Evolutionary conservation across 2,888 invertebrate species (phyloP), one percentile per base, ranked within the genome.

Genomic region (Mallateleia sp.): DNA sequence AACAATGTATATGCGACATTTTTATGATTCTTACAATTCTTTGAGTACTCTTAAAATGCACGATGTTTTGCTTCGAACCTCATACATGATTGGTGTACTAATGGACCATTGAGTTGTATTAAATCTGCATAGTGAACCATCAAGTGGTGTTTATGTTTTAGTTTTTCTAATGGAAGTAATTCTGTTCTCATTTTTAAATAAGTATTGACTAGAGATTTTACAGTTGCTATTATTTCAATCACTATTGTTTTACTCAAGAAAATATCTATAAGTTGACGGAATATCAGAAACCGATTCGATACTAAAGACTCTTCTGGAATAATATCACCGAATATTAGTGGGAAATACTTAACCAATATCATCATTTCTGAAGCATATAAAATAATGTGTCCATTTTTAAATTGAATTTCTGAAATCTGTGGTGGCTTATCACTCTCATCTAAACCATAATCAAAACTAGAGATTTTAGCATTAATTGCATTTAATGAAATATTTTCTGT

Each of bases 341-440:
- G 60, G 22, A 89, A 74, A 71, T 83, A 75, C 42, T 79, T 74
- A 0, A 83, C 50, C 15, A 88, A 64, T 8, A 81, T 86, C 0
- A 75, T 11, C 86, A 84, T 88, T 79, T 88, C 78, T 6, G 86
- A 86, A 20, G 86, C 85, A 66, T 86, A 88, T 11, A 83, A 62
- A 50, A 42, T 56, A 25, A 88, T 54, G 54, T 42, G 45, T 20
- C 47, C 58, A n/a, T 69, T 32, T 38, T 72, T 50, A 47, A 88
- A 60, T 56, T 85, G 77, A 11, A 11, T 20, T 60, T 84, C 22
- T 20, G 22, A 18, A 38, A 88, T 83, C 18, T 2, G 32, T 20
- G 81, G 79, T 47, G 88, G 89, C 52, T 87, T 88, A 42, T 89
- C 86, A 15, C 47, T 50, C 42, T 71, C 20, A 25, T 88, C 42